phyloP scores from a whole-genome alignment of 2,797 vertebrate genomes.

The Valencia hispanica region DNA sequence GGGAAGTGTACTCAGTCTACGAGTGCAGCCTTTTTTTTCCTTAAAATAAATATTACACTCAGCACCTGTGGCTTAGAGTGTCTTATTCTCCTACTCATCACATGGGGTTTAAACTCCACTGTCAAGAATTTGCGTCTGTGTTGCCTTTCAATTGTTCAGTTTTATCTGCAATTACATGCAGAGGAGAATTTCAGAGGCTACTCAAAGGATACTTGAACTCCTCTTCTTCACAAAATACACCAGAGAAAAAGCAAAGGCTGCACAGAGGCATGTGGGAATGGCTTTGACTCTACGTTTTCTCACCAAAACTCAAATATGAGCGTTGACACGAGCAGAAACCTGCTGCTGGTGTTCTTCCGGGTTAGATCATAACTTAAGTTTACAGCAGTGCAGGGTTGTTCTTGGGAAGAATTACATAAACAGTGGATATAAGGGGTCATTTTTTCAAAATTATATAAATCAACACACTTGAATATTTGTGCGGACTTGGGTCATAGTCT shows the following conservation, averaged over 20 bases:
- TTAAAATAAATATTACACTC: conserved; percentile 50
- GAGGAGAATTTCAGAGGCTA: conserved; percentile 32
- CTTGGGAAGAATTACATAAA: background rate
- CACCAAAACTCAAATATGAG: conserved; percentile 18
- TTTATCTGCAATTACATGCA: conserved; percentile 62
- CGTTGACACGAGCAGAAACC: conserved; percentile 10
- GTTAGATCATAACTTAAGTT: background rate
- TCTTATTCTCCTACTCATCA: conserved; percentile 12
- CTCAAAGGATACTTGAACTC: conserved; percentile 33
- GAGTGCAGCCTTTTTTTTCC: conserved; percentile 21
- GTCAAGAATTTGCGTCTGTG: conserved; percentile 32
- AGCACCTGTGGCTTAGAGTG: conserved; percentile 29
- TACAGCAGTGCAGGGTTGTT: background rate
- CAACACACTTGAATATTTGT: background rate
- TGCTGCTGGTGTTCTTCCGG: background rate
- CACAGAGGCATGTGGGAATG: background rate
- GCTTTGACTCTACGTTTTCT: conserved; percentile 27
- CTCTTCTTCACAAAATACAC: conserved; percentile 36
- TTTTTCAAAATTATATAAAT: too few relatives aligned
- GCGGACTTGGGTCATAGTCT: background rate
- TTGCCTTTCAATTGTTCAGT: conserved; percentile 46
- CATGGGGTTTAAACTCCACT: conserved; percentile 37
- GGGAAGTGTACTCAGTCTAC: conserved; percentile 30
- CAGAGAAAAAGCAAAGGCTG: conserved; percentile 27
- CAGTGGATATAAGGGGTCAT: background rate